Conservation (phyloP, 1,140 invertebrate species). For the Steinernema khuongi region DNA sequence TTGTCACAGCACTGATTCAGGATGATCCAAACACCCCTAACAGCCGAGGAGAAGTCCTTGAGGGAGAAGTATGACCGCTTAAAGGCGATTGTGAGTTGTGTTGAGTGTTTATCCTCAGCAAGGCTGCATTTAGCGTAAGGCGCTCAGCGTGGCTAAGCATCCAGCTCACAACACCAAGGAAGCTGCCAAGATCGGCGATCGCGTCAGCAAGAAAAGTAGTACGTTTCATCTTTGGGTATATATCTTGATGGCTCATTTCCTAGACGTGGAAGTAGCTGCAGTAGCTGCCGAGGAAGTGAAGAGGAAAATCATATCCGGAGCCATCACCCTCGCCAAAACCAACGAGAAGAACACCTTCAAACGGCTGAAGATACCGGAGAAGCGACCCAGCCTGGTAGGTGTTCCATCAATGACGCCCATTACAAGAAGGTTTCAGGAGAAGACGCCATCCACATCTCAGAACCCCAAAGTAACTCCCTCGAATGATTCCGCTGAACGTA, state of each 20-base stretch:
- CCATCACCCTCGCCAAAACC: background rate
- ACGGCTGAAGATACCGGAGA: background rate
- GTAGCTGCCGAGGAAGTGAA: background rate
- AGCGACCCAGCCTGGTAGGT: background rate
- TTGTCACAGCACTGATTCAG: too few relatives aligned
- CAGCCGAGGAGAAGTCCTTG: background rate
- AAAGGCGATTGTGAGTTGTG: slow-evolving; percentile 7
- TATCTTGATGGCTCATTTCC: background rate
- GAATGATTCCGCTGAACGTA: too few relatives aligned
- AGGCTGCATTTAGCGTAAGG: background rate
- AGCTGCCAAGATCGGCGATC: background rate
- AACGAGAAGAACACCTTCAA: background rate
- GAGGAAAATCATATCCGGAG: background rate
- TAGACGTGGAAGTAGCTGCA: background rate
- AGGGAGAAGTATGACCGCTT: background rate
- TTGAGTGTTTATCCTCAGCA: background rate
- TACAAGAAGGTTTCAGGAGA: background rate
- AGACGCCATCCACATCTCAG: background rate
- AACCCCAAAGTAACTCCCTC: too few relatives aligned
- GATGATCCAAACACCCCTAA: background rate
- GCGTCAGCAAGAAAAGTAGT: background rate
- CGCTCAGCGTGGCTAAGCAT: background rate
- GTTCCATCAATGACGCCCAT: background rate
- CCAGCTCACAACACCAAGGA: background rate
- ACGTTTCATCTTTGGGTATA: background rate